phyloP scores from a whole-genome alignment of 2,113 vertebrate genomes.

The Tupaia tana region DNA sequence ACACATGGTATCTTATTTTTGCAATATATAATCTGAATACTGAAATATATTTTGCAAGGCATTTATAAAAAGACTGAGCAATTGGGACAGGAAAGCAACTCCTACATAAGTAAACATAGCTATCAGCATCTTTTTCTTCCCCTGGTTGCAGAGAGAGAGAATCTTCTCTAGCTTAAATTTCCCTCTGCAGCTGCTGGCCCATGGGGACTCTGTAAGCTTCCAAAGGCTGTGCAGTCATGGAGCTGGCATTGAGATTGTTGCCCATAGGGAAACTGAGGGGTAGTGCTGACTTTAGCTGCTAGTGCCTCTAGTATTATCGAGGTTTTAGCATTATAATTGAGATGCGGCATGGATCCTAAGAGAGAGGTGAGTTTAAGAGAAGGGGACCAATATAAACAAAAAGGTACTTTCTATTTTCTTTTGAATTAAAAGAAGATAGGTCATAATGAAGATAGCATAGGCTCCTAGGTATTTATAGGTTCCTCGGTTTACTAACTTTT shows the following conservation, averaged over 20 bases:
- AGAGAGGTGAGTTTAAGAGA: slow-evolving; percentile 22
- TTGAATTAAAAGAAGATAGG: neutral
- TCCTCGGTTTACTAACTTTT: neutral
- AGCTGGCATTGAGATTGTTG: slow-evolving; percentile 18
- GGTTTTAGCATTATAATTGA: slow-evolving; percentile 35
- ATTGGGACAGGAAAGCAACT: neutral
- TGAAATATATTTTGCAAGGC: slow-evolving; percentile 49
- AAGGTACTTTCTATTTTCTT: neutral
- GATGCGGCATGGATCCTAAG: neutral
- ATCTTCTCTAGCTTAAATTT: slow-evolving; percentile 12
- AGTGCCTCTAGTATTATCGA: slow-evolving; percentile 8
- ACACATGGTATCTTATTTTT: neutral
- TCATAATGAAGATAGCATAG: neutral
- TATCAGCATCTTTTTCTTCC: neutral
- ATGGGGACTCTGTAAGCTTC: slow-evolving; percentile 41
- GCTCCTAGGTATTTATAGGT: neutral
- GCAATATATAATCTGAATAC: neutral
- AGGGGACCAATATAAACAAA: neutral
- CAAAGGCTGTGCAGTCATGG: neutral
- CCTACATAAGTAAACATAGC: accelerated
- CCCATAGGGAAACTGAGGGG: slow-evolving; percentile 2
- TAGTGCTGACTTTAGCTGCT: neutral
- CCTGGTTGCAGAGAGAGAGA: neutral
- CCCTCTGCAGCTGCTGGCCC: slow-evolving; percentile 45
- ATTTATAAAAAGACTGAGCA: neutral